Conservation (phyloP, 2,888 invertebrate genomes). For the Cantharis lateralis region DNA sequence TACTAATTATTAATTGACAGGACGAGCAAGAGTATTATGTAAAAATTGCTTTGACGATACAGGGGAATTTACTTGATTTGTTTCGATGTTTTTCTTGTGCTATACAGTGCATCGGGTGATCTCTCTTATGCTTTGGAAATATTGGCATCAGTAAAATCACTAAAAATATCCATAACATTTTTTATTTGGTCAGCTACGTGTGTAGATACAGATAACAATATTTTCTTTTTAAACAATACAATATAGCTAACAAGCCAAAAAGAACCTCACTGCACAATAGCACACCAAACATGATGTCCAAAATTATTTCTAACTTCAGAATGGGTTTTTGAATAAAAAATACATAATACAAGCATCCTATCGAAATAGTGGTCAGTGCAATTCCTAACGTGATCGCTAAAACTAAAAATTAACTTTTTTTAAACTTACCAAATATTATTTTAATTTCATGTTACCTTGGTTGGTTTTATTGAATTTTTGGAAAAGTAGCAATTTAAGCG, state of each 20-base stretch:
- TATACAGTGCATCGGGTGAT: too few species aligned
- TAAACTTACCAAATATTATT: neutral
- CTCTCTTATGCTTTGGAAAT: neutral
- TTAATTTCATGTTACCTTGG: constrained; percentile 30
- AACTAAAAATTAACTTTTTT: constrained; percentile 28
- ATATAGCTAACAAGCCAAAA: constrained; percentile 37
- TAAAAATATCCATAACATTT: neutral
- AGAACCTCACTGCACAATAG: constrained; percentile 35
- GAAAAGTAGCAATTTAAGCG: constrained; percentile 36
- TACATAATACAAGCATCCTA: constrained; percentile 36
- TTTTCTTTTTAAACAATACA: constrained; percentile 37
- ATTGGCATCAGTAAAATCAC: neutral
- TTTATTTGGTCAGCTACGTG: neutral
- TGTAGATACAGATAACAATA: neutral
- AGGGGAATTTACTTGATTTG: too few species aligned
- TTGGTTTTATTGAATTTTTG: constrained; percentile 32
- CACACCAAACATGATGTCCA: constrained; percentile 37
- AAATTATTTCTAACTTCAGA: constrained; percentile 40
- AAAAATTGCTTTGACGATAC: too few species aligned
- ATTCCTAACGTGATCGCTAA: constrained; percentile 36
- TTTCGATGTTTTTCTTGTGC: too few species aligned
- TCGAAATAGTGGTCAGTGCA: constrained; percentile 32
- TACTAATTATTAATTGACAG: too few species aligned
- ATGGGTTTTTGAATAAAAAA: constrained; percentile 39
- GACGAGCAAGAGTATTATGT: too few species aligned